Conservation (phyloP, 2,797 vertebrate genomes). For the Spatula clypeata region DNA sequence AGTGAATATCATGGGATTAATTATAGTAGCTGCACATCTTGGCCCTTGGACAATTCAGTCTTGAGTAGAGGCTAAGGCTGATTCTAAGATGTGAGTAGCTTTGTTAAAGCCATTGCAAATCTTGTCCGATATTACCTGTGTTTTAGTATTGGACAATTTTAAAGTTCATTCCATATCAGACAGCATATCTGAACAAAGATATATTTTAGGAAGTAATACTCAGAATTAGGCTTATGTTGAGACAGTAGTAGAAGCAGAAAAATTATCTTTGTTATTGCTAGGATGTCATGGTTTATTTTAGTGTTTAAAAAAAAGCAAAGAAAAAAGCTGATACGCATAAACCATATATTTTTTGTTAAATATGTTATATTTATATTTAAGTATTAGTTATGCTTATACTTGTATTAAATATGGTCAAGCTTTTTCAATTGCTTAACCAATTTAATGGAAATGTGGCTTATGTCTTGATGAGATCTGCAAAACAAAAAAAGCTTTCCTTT, state of each 20-base stretch:
- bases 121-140: not conserved
- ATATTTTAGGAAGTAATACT: not conserved
- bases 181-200: not conserved
- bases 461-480: not conserved
- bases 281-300: not conserved
- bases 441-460: not conserved
- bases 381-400: not conserved
- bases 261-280: not conserved
- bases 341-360: not conserved
- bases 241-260: not conserved
- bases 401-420: not conserved
- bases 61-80: not conserved
- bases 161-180: not conserved
- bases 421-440: not conserved
- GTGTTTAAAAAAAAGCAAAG: not conserved
- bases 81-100: not conserved
- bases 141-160: not conserved
- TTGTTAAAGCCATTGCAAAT: not conserved
- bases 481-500: not conserved
- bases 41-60: not conserved
- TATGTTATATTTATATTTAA: not conserved
- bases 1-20: not conserved
- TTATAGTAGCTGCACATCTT: not conserved
- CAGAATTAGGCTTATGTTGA: not conserved
- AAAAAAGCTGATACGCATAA: not conserved